Evolutionary conservation across 2,113 vertebrate species (phyloP), one percentile per base, ranked within the genome.

Genomic region (Meleagris gallopavo): DNA sequence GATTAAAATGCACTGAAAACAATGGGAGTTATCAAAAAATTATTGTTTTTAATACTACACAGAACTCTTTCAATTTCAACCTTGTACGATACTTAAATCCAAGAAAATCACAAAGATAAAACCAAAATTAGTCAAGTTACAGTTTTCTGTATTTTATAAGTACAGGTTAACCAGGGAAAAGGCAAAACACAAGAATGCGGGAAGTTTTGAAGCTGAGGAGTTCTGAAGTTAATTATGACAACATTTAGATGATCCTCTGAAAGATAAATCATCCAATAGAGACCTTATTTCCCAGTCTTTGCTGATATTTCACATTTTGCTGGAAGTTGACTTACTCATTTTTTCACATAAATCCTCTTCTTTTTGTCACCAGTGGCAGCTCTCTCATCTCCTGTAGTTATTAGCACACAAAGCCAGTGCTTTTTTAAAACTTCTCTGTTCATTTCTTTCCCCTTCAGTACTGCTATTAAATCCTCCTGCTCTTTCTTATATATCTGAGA

Each of bases 351-450:
- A 81, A 86, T 85, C 27, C 6, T 84, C 58, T 1, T 2, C 21
- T 89, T 92, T 92, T 94, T 74, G 21, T 93, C n/a, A 86, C 54
- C 40, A 25, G 20, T 84, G 58, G 50, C 20, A 87, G 79, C 13
- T 55, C 11, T 88, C 54, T 78, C 50, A 58, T 85, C 25, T 81
- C 30, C 57, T 50, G 9, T 48, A 79, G 27, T 41, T n/a, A 61
- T 62, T 64, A 75, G 13, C 32, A 25, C 77, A 88, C 45, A 71
- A 86, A 80, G 24, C 13, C 69, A 7, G 27, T 43, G 21, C 0
- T 22, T 32, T 84, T 50, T 70, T 54, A 5, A 2, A 77, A 65
- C 21, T 78, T 83, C 32, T 69, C 10, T 25, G 22, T 70, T 73
- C 6, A 24, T 52, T 83, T 91, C 24, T 54, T 73, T 94, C 21